Evolutionary conservation across 2,888 invertebrate genomes (phyloP).

Genomic region (Urechis unicinctus): DNA sequence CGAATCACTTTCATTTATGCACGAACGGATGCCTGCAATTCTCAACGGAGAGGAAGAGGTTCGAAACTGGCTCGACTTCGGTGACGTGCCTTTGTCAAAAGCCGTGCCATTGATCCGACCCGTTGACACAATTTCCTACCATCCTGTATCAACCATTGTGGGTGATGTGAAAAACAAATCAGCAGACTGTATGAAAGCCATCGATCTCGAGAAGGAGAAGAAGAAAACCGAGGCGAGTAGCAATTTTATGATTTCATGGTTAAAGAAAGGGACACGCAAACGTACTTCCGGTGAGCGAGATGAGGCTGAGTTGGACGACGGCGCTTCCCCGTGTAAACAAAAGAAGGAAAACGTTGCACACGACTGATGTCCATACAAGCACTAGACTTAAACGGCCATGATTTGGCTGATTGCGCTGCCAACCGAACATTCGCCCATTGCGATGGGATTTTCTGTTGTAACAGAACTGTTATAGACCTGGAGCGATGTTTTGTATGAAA

Average conservation of each 20-base stretch:
- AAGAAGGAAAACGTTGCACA: too few relatives aligned
- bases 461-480: too few relatives aligned
- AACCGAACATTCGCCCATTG: too few relatives aligned
- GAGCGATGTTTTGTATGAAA: too few relatives aligned
- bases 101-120: conserved; percentile 35
- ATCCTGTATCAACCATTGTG: conserved; percentile 66
- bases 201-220: conserved; percentile 26
- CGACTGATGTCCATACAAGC: too few relatives aligned
- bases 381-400: too few relatives aligned
- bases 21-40: conserved; percentile 53
- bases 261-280: conserved; percentile 6
- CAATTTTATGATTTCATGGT: conserved; percentile 17
- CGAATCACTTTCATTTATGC: conserved; percentile 14
- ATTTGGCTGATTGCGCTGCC: too few relatives aligned
- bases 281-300: background rate
- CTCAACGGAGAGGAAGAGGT: conserved; percentile 63
- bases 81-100: conserved; percentile 34
- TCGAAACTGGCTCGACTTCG: conserved; percentile 38
- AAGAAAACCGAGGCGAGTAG: conserved; percentile 8
- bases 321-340: too few relatives aligned
- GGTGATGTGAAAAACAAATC: conserved; percentile 68
- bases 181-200: conserved; percentile 47
- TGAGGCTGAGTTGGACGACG: background rate
- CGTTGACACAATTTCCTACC: conserved; percentile 58
- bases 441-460: too few relatives aligned